Base-by-base conservation (phyloP, 2,113 vertebrate genomes). In the Otocyon megalotis region DNA sequence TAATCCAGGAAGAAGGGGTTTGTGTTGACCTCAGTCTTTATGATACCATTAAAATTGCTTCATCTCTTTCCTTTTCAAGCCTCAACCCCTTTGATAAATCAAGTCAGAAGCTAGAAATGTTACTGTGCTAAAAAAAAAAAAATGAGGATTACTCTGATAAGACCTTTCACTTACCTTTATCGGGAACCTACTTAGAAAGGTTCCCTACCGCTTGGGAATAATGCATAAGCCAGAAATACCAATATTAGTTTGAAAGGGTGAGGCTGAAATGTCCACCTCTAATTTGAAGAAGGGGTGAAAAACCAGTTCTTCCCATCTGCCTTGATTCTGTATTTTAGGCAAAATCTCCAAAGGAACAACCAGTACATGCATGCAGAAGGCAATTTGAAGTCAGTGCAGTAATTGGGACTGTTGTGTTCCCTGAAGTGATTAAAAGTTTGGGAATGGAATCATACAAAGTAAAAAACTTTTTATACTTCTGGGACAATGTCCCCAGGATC, bases 401-500 rank as follows among this genome's bases (percentile, higher is more conserved):
- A 28, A n/a, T 16, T 94, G 74, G 67, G 63, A 91, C 84, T 53
- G 5, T 7, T 37, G 48, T n/a, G n/a, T 28, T 95, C 96, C 90
- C 96, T 86, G 16, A 81, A 81, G 97, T 94, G 93, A 97, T 97
- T 97, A 97, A 67, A 98, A 95, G 90, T 97, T 98, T 93, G 35
- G 35, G 93, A 80, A 62, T 19, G 14, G 16, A 94, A 97, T 58
- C 56, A 26, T 28, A 90, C 10, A 53, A 86, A 71, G 14, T 93
- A 54, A 85, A 35, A 76, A 97, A 96, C 32, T 89, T 97, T 83
- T 85, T 86, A 76, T 92, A 32, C 97, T 91, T 92, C 53, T 89
- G 97, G 88, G 97, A 97, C 53, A 79, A 83, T 60, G 80, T 97
- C 90, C 96, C 97, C 48, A 96, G 86, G 92, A 97, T 77, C 93